These are phyloP conservation scores for Drosophila teissieri DNA, from an alignment of 1,140 invertebrate genomes.

Conservation along the genomic window DNA sequence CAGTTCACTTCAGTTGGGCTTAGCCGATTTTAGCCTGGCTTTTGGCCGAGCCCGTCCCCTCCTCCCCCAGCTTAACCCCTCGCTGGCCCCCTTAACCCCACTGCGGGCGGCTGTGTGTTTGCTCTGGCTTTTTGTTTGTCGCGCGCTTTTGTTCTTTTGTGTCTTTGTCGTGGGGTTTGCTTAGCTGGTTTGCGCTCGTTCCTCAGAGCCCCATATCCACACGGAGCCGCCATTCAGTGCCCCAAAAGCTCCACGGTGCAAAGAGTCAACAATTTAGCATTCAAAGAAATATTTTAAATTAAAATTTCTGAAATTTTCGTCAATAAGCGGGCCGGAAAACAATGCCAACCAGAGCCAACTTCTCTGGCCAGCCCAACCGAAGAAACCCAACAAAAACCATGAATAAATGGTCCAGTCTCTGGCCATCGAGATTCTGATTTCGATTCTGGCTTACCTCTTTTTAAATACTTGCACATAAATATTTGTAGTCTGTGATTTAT, in stretches of 20 bases:
- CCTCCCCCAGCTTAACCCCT: conserved; percentile 11
- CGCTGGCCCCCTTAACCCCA: conserved; percentile 7
- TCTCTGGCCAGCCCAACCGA: conserved; percentile 5
- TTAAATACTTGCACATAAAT: conserved; percentile 75
- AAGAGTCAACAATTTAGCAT: conserved; percentile 84
- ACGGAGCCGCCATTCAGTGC: conserved; percentile 23
- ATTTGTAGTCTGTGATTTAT: conserved; percentile 71
- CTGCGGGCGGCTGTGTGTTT: conserved; percentile 43
- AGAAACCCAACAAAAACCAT: conserved; percentile 16
- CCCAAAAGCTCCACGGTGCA: conserved; percentile 46
- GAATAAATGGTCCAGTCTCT: conserved; percentile 27
- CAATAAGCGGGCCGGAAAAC: conserved; percentile 70
- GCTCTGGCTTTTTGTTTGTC: conserved; percentile 78
- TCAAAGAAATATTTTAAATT: conserved; percentile 85
- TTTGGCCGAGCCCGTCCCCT: conserved; percentile 2
- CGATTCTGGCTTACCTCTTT: conserved; percentile 23
- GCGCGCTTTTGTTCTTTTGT: conserved; percentile 82
- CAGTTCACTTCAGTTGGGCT: conserved; percentile 31
- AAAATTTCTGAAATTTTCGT: conserved; percentile 85
- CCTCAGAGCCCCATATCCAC: conserved; percentile 29
- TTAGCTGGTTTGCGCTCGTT: conserved; percentile 68
- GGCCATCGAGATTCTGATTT: conserved; percentile 7
- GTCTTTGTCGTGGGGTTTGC: conserved; percentile 74
- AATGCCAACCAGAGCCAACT: conserved; percentile 45
- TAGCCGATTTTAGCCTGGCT: conserved; percentile 2